A percentile compares a stretch with the other conserved stretches of the same genome.
These are phyloP conservation scores for Cistogaster globosa DNA, from an alignment of 2,888 invertebrate species.

Conservation along the genomic window DNA sequence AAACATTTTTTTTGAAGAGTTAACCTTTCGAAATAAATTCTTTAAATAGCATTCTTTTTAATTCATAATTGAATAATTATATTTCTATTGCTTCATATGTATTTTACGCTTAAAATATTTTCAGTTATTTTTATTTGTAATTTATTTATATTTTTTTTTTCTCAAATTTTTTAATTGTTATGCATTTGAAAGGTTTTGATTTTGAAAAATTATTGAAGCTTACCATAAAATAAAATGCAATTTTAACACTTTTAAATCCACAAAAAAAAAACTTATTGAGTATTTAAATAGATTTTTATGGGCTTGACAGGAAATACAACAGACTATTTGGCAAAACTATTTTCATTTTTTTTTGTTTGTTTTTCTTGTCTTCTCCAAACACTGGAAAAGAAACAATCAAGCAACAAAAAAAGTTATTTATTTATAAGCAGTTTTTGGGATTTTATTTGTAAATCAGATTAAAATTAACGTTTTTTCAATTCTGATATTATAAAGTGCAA, in stretches of 20 bases:
- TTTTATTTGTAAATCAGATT: conserved; percentile 40
- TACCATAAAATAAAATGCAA: conserved; percentile 32
- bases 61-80: conserved; percentile 3
- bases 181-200: conserved; percentile 59
- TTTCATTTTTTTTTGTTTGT: conserved; percentile 4
- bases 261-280: too few relatives aligned
- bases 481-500: conserved; percentile 15
- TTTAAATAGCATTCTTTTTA: neutral
- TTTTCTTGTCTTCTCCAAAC: conserved; percentile 18
- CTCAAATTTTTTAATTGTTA: conserved; percentile 32
- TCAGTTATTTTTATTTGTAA: conserved; percentile 43
- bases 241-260: conserved; percentile 29
- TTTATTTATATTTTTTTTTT: conserved; percentile 1
- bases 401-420: conserved; percentile 26
- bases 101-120: conserved; percentile 56
- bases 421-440: conserved; percentile 18
- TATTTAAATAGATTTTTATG: conserved; percentile 32
- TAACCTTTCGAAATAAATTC: conserved; percentile 9
- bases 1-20: conserved; percentile 12
- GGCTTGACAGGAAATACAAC: conserved; percentile 68
- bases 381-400: conserved; percentile 18
- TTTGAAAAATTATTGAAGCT: conserved; percentile 62
- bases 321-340: conserved; percentile 66
- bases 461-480: conserved; percentile 29
- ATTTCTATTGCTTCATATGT: conserved; percentile 39